Evolutionary conservation across 1,140 invertebrate species (phyloP).

Genomic region (Scylla paramamosain): DNA sequence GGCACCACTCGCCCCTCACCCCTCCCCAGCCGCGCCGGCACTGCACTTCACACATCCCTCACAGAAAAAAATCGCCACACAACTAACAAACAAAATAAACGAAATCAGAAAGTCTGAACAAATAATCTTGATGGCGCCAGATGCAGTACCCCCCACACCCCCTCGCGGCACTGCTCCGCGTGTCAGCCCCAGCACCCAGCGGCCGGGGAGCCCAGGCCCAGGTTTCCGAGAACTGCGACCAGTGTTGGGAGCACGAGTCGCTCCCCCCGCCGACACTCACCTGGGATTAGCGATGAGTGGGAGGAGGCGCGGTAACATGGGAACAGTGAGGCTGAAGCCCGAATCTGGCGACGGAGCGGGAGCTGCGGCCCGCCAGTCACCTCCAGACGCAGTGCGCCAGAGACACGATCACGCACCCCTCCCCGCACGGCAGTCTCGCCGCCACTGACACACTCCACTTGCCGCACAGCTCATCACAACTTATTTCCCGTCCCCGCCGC

Average conservation of each 20-base stretch:
- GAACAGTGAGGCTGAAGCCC: background rate
- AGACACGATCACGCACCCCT: background rate
- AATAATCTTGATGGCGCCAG: background rate
- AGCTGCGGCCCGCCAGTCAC: background rate
- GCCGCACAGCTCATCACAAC: background rate
- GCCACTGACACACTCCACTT: conserved; percentile 1
- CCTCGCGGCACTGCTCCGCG: background rate
- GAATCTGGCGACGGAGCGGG: background rate
- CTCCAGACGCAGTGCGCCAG: background rate
- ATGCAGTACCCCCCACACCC: background rate
- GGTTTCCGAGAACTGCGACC: background rate
- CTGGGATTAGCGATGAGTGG: background rate
- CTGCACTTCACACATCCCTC: background rate
- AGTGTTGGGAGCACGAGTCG: background rate
- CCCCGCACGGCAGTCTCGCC: background rate
- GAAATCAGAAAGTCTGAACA: background rate
- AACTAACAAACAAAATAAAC: background rate
- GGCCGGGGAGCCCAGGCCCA: background rate
- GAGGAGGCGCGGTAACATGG: background rate
- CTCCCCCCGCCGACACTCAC: background rate
- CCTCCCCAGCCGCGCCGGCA: background rate
- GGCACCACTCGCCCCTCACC: background rate
- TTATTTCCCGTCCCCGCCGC: background rate
- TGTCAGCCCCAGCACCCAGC: background rate
- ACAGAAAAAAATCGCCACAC: background rate